Conservation (phyloP, 2,888 invertebrate genomes). For the Chrysolina haemoptera region DNA sequence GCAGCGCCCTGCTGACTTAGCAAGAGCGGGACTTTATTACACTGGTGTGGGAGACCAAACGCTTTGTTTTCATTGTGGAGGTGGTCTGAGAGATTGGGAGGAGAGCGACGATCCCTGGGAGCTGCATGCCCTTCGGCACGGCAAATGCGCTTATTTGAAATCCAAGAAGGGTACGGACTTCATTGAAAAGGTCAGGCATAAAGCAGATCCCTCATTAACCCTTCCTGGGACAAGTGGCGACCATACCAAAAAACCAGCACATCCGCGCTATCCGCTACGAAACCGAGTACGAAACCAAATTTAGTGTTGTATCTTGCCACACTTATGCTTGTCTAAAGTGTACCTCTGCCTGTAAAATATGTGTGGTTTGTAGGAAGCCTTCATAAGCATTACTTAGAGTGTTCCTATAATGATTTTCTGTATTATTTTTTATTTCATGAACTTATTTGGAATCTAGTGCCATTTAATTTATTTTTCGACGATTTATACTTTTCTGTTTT, state of each 20-base stretch:
- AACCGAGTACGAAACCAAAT: slow-evolving; percentile 87
- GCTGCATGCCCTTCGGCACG: slow-evolving; percentile 94
- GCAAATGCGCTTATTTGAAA: slow-evolving; percentile 87
- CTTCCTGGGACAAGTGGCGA: slow-evolving; percentile 37
- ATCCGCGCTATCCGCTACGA: slow-evolving; percentile 90
- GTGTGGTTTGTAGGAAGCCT: slow-evolving; percentile 88
- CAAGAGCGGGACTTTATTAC: slow-evolving; percentile 94
- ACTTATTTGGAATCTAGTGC: slow-evolving; percentile 52
- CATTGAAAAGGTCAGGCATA: slow-evolving; percentile 68
- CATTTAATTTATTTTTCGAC: slow-evolving; percentile 33
- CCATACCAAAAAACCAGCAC: slow-evolving; percentile 44
- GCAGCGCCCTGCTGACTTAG: slow-evolving; percentile 85
- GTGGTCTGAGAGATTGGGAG: slow-evolving; percentile 95
- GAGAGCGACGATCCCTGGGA: slow-evolving; percentile 93
- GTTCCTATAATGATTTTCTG: slow-evolving; percentile 71
- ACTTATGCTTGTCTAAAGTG: slow-evolving; percentile 93
- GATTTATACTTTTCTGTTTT: slow-evolving; percentile 40
- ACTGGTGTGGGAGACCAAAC: slow-evolving; percentile 89
- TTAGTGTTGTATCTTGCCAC: slow-evolving; percentile 93
- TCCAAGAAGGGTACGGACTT: slow-evolving; percentile 86
- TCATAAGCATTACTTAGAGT: slow-evolving; percentile 80
- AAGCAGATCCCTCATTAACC: slow-evolving; percentile 43
- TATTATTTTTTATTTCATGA: slow-evolving; percentile 37
- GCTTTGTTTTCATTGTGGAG: slow-evolving; percentile 94
- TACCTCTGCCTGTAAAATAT: slow-evolving; percentile 87